A percentile compares a stretch with the other conserved stretches of the same genome.
Conservation (phyloP, 2,888 invertebrate species). For the Apoda limacodes region DNA sequence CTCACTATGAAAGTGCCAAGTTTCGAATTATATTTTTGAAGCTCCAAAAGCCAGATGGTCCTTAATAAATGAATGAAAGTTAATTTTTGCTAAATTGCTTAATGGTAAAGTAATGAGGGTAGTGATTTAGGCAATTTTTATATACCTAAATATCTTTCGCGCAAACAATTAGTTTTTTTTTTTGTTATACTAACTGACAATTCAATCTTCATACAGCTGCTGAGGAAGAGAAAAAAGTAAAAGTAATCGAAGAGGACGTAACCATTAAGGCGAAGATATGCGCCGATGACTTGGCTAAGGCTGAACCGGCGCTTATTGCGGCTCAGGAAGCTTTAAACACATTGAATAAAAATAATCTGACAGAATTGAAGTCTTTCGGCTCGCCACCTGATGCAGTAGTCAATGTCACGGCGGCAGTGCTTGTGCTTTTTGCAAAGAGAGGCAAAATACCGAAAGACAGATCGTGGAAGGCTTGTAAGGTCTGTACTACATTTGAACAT, state of each 20-base stretch:
- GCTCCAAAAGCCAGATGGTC: too few relatives aligned
- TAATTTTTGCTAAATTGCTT: too few relatives aligned
- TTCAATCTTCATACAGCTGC: too few relatives aligned
- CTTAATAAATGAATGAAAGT: too few relatives aligned
- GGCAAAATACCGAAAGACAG: conserved; percentile 92
- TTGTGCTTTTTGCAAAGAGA: conserved; percentile 84
- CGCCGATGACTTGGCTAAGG: conserved; percentile 89
- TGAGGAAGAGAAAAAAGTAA: conserved; percentile 92
- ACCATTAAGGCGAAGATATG: conserved; percentile 87
- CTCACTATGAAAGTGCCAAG: too few relatives aligned
- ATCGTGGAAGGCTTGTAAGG: conserved; percentile 92
- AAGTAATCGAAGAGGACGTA: conserved; percentile 89
- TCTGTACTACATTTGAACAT: too few relatives aligned
- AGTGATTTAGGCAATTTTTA: background rate
- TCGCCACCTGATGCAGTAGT: conserved; percentile 91
- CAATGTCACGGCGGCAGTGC: conserved; percentile 87
- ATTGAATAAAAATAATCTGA: conserved; percentile 91
- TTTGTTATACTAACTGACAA: conserved; percentile 2
- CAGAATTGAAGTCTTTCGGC: conserved; percentile 94
- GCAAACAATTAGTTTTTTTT: too few relatives aligned
- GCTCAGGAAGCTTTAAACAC: conserved; percentile 94
- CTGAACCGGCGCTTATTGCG: conserved; percentile 90
- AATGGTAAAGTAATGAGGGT: too few relatives aligned
- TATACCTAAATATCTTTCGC: too few relatives aligned
- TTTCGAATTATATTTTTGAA: too few relatives aligned